Evolutionary conservation across 1,140 invertebrate species (phyloP).

Genomic region (Chironomus tepperi): DNA sequence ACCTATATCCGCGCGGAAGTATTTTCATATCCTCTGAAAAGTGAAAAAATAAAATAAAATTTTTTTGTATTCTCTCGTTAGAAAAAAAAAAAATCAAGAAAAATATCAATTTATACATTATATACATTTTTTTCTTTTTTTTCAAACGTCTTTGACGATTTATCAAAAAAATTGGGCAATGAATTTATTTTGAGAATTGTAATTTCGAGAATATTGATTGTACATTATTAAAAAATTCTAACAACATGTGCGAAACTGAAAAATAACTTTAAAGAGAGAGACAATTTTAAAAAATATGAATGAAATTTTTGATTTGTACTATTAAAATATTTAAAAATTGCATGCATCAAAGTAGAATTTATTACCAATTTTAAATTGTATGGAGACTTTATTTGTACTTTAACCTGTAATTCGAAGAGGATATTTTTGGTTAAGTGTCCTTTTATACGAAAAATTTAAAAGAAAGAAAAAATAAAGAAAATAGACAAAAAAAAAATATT

Average conservation of each 20-base stretch:
- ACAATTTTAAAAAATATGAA: not conserved
- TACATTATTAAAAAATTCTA: slow-evolving; percentile 4
- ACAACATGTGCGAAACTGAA: not conserved
- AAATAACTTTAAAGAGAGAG: not conserved
- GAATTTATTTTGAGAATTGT: not conserved
- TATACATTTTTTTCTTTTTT: too few relatives aligned
- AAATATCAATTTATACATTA: too few relatives aligned
- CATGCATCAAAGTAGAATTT: not conserved
- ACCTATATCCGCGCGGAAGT: too few relatives aligned
- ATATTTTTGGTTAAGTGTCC: slow-evolving; percentile 23
- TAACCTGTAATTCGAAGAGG: slow-evolving; percentile 20
- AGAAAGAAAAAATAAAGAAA: slow-evolving; percentile 13
- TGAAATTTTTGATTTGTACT: not conserved
- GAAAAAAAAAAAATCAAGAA: too few relatives aligned
- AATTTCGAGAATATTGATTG: not conserved
- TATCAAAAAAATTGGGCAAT: not conserved
- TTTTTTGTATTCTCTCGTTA: too few relatives aligned
- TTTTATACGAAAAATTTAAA: slow-evolving; percentile 22
- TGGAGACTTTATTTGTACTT: slow-evolving; percentile 19
- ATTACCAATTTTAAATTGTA: slow-evolving; percentile 9
- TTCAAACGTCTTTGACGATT: not conserved
- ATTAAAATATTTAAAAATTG: not conserved
- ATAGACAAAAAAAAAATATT: not conserved
- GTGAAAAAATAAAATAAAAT: too few relatives aligned
- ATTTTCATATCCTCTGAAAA: too few relatives aligned